These are phyloP conservation scores for Rhegmatorhina hoffmannsi DNA, from an alignment of 2,113 vertebrate species.

Conservation along the genomic window DNA sequence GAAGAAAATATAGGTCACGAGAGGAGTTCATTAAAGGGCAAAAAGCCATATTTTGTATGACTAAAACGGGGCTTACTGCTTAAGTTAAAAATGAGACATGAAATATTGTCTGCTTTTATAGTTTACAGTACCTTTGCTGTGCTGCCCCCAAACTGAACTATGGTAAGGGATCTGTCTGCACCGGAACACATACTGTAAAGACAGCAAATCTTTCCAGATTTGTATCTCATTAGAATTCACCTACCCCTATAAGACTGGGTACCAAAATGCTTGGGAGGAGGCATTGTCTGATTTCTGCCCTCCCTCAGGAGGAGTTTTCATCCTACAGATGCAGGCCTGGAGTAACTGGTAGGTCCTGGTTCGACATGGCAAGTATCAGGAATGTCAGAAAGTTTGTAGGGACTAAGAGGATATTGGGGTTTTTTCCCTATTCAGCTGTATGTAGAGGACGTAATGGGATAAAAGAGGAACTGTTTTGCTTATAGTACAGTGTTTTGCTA, in stretches of 20 bases:
- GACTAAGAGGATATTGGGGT: neutral
- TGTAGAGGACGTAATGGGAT: neutral
- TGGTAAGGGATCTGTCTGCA: neutral
- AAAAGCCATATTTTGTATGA: neutral
- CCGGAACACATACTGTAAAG: neutral
- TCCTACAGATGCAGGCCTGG: neutral
- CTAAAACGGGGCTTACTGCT: neutral
- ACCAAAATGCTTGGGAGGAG: neutral
- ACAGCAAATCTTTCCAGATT: neutral
- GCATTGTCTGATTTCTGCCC: neutral
- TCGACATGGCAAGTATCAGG: neutral
- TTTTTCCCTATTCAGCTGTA: rapidly evolving
- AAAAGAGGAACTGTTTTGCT: neutral
- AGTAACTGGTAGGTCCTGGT: neutral
- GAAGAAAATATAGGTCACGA: neutral
- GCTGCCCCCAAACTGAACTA: neutral
- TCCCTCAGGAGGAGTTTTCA: neutral
- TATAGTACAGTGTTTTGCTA: too few species aligned
- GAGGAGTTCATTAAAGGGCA: neutral
- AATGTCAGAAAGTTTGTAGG: neutral
- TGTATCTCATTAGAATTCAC: neutral
- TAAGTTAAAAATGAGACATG: neutral
- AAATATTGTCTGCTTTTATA: neutral
- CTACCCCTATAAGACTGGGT: neutral
- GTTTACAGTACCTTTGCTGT: neutral